A percentile compares a stretch with the other conserved stretches of the same genome.
Evolutionary conservation across 2,888 invertebrate species (phyloP).

Genomic region (Choreutis nemorana): DNA sequence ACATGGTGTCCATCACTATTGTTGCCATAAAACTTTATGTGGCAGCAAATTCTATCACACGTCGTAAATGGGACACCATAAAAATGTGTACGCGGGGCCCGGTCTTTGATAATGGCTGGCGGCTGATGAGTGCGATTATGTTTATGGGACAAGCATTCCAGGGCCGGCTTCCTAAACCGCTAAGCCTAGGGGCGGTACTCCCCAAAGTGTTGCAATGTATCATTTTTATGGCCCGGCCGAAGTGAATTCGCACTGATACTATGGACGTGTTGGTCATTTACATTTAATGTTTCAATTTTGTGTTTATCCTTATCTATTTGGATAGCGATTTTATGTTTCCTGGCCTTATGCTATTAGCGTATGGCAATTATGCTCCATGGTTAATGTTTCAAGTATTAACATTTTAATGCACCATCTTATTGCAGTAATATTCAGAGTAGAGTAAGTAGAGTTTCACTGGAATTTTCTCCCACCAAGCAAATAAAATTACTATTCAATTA

Average conservation of each 20-base stretch:
- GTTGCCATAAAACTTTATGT: constrained; percentile 36
- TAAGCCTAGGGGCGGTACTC: constrained; percentile 36
- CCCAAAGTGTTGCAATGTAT: constrained; percentile 45
- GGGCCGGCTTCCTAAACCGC: constrained; percentile 26
- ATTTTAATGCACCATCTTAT: too few relatives aligned
- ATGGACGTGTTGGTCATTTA: constrained; percentile 52
- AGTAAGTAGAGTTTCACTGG: too few relatives aligned
- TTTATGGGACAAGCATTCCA: constrained; percentile 43
- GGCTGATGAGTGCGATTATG: constrained; percentile 54
- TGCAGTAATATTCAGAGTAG: too few relatives aligned
- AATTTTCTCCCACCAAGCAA: too few relatives aligned
- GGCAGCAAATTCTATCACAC: constrained; percentile 37
- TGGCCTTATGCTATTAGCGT: too few relatives aligned
- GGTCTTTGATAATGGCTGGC: constrained; percentile 34
- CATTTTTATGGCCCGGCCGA: constrained; percentile 56
- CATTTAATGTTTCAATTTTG: constrained; percentile 34
- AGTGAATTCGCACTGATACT: constrained; percentile 62
- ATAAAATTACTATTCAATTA: too few relatives aligned
- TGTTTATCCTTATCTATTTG: too few relatives aligned
- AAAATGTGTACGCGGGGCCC: constrained; percentile 27
- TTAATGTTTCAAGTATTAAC: too few relatives aligned
- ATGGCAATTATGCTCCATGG: too few relatives aligned
- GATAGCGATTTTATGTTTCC: too few relatives aligned
- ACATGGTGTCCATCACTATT: too few relatives aligned
- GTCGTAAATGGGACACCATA: constrained; percentile 40